Percentiles rank a stretch among this genome's conserved stretches.
Conservation (phyloP, 2,888 invertebrate species). For the Brachyopa scutellaris region DNA sequence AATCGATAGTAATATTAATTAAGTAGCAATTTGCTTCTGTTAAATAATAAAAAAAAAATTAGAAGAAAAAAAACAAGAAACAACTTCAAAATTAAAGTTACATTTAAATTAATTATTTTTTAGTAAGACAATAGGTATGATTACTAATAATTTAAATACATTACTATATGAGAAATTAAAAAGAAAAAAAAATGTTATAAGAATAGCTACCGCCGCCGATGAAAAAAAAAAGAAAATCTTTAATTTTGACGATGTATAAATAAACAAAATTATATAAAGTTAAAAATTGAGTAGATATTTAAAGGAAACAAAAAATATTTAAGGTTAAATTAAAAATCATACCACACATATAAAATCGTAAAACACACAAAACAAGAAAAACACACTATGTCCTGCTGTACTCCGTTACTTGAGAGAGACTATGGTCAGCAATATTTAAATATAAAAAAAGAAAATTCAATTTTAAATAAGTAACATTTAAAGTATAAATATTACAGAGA, state of each 20-base stretch:
- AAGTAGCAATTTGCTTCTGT: conserved; percentile 66
- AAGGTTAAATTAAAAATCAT: conserved; percentile 49
- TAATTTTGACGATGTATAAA: conserved; percentile 71
- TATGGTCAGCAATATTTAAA: conserved; percentile 68
- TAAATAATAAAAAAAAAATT: conserved; percentile 22
- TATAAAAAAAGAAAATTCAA: conserved; percentile 27
- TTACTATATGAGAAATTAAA: conserved; percentile 48
- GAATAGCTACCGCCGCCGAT: conserved; percentile 71
- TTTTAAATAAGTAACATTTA: conserved; percentile 14
- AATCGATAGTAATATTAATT: conserved; percentile 37
- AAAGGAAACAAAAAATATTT: conserved; percentile 43
- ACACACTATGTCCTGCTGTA: conserved; percentile 64
- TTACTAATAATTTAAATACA: conserved; percentile 59
- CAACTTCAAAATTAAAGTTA: conserved; percentile 60
- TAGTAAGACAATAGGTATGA: conserved; percentile 69
- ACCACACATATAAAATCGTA: conserved; percentile 53
- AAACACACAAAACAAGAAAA: conserved; percentile 11
- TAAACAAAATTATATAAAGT: conserved; percentile 61
- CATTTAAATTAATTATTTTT: conserved; percentile 67
- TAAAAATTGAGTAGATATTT: conserved; percentile 64
- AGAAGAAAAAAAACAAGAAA: no score
- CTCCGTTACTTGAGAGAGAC: conserved; percentile 54
- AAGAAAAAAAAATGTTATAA: conserved; percentile 43
- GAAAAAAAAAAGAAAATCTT: conserved; percentile 30
- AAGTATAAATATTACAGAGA: conserved; percentile 28